These are phyloP conservation scores for Campoplex nolae DNA, from an alignment of 2,888 invertebrate species.

Conservation along the genomic window DNA sequence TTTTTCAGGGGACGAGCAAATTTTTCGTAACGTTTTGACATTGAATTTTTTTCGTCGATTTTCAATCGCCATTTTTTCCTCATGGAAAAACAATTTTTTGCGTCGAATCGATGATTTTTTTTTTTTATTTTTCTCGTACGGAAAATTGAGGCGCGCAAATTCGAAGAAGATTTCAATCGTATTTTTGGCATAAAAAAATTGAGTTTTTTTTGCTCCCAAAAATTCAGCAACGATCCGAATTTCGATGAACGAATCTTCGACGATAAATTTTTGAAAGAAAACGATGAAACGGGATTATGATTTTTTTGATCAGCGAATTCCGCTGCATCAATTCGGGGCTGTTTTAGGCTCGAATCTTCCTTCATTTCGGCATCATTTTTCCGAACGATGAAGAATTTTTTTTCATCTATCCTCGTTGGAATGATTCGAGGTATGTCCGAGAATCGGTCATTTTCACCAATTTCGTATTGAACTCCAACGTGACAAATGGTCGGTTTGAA, in stretches of 20 bases:
- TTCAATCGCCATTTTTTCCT: constrained; percentile 18
- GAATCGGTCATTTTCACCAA: background rate
- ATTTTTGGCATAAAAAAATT: background rate
- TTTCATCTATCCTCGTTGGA: background rate
- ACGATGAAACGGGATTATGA: background rate
- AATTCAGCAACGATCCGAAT: background rate
- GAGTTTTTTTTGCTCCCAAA: background rate
- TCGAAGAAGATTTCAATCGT: background rate
- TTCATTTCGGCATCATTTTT: background rate
- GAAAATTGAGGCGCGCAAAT: background rate
- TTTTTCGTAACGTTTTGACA: background rate
- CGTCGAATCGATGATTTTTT: background rate
- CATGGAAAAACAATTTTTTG: constrained; percentile 3
- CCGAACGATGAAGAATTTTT: background rate
- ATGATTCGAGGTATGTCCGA: background rate
- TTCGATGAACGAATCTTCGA: background rate
- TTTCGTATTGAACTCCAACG: constrained; percentile 64
- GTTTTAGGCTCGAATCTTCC: background rate
- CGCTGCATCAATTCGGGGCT: too few relatives aligned
- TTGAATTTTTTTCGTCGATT: background rate
- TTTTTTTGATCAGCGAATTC: background rate
- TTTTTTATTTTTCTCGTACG: background rate
- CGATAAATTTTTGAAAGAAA: background rate
- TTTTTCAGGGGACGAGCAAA: constrained; percentile 14
- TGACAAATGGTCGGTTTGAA: constrained; percentile 35